These are phyloP conservation scores for Malurus elegans DNA, from an alignment of 2,113 vertebrate genomes.

Conservation along the genomic window DNA sequence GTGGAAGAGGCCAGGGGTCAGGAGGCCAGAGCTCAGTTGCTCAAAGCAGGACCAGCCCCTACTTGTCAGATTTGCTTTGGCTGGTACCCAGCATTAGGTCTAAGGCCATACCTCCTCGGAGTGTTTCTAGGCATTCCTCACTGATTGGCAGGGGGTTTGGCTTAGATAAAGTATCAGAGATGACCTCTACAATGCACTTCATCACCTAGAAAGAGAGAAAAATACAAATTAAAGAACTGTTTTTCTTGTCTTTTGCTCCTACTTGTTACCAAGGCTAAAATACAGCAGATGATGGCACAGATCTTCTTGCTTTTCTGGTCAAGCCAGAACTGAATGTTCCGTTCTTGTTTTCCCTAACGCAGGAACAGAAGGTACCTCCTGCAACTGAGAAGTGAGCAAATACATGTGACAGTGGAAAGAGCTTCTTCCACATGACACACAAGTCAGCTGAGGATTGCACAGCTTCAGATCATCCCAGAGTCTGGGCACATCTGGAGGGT, in stretches of 20 bases:
- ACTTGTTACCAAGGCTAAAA: background rate
- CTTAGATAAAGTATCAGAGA: constrained; percentile 87
- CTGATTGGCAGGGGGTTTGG: constrained; percentile 85
- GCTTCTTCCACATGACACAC: background rate
- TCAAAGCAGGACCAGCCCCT: background rate
- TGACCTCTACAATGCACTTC: constrained; percentile 92
- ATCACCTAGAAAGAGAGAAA: constrained; percentile 80
- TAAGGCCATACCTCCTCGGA: constrained; percentile 81
- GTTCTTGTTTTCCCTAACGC: background rate
- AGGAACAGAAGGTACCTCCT: constrained; percentile 11
- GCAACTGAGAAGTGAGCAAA: background rate
- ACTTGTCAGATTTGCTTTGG: background rate
- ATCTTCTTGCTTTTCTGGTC: background rate
- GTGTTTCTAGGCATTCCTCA: constrained; percentile 83
- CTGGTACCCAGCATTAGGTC: background rate
- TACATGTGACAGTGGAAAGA: background rate
- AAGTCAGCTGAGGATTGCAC: background rate
- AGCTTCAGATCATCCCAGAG: background rate
- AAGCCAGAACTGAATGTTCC: background rate
- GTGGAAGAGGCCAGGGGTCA: background rate
- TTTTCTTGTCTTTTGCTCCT: background rate
- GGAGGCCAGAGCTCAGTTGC: background rate
- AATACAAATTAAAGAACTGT: background rate
- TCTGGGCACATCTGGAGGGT: background rate
- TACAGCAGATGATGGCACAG: background rate